Evolutionary conservation across 1,140 invertebrate genomes (phyloP).

Genomic region (Bombus superbus): DNA sequence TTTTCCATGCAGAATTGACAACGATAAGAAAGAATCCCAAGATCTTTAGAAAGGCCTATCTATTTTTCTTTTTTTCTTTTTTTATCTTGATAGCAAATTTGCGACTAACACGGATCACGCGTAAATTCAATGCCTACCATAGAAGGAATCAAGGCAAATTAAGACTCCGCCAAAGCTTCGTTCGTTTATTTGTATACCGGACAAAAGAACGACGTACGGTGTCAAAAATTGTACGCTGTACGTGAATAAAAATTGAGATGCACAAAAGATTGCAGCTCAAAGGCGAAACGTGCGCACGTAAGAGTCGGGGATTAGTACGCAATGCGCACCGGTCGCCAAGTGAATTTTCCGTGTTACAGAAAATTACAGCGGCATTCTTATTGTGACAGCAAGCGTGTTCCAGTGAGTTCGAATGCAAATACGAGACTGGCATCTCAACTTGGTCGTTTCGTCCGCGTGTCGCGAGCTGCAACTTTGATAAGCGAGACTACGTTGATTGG

Average conservation of each 20-base stretch:
- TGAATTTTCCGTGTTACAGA: background rate
- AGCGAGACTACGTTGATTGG: slow-evolving; percentile 33
- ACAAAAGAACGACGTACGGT: no score
- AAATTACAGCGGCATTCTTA: slow-evolving; percentile 38
- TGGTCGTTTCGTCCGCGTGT: slow-evolving; percentile 33
- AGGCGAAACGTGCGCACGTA: background rate
- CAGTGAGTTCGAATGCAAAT: slow-evolving; percentile 50
- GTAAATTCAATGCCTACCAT: no score
- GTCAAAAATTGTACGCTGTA: no score
- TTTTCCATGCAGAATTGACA: no score
- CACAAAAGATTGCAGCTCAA: background rate
- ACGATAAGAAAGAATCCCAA: no score
- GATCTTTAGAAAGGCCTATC: no score
- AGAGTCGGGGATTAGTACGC: background rate
- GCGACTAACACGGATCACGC: no score
- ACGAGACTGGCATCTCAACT: slow-evolving; percentile 5
- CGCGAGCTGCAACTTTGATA: slow-evolving; percentile 37
- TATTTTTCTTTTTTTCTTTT: no score
- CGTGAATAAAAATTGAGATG: background rate
- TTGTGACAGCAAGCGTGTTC: background rate
- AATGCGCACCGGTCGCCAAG: background rate
- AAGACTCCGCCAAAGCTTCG: no score
- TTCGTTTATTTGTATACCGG: no score
- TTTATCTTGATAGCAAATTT: no score
- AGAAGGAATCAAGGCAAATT: no score